Conservation (phyloP, 2,888 invertebrate species). For the Nasonia oneida region DNA sequence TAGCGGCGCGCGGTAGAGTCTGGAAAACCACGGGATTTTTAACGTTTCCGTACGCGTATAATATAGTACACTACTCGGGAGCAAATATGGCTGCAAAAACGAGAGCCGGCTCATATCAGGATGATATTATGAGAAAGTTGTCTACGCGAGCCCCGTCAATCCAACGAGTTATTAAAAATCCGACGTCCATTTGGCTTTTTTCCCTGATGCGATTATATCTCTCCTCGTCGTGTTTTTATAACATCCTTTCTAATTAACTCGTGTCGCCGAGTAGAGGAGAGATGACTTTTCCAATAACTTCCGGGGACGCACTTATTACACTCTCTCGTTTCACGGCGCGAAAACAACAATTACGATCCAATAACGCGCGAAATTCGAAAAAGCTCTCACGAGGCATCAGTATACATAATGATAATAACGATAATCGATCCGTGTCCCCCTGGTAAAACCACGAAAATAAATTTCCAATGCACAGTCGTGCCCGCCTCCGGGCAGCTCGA, state of each 20-base stretch:
- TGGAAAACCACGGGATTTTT: constrained; percentile 20
- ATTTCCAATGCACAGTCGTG: constrained; percentile 41
- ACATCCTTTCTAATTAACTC: not conserved
- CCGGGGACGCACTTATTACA: not conserved
- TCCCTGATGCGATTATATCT: not conserved
- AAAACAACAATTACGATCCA: not conserved
- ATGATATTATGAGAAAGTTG: not conserved
- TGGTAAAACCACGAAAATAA: constrained; percentile 52
- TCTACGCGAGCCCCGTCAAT: not conserved
- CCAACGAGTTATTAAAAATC: too few species aligned
- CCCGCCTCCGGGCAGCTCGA: not conserved
- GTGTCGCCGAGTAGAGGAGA: not conserved
- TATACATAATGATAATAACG: not conserved
- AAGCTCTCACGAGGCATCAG: not conserved
- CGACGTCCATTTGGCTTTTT: not conserved
- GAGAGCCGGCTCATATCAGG: not conserved
- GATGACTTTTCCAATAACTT: constrained; percentile 8
- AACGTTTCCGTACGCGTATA: not conserved
- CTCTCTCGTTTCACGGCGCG: not conserved
- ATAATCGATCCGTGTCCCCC: constrained; percentile 1
- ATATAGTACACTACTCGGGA: not conserved
- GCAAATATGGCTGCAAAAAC: not conserved
- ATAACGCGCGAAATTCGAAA: not conserved
- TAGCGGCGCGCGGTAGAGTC: not conserved
- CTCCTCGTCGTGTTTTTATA: not conserved